These are phyloP conservation scores for Embiotoca jacksoni DNA, from an alignment of 2,113 vertebrate species.

Conservation along the genomic window DNA sequence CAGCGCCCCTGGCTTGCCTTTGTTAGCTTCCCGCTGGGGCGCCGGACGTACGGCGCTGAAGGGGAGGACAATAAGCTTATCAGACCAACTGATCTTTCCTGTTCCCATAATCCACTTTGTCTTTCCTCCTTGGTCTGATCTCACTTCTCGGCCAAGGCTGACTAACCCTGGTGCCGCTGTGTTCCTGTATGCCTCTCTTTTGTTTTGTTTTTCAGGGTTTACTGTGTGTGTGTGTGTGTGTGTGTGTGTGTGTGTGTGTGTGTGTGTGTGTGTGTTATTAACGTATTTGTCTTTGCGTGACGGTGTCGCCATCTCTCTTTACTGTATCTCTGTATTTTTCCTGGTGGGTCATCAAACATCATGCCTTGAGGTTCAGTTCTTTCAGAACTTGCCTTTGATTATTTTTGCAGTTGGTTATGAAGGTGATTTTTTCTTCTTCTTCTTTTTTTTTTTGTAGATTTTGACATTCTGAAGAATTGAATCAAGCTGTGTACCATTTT, in stretches of 20 bases:
- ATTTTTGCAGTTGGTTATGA: neutral
- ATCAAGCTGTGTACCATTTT: no score
- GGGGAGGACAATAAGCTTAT: constrained; percentile 54
- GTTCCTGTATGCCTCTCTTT: neutral
- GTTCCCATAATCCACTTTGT: constrained; percentile 66
- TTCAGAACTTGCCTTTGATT: neutral
- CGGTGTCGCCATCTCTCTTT: neutral
- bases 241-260: no score
- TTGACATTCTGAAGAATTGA: no score
- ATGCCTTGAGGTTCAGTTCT: neutral
- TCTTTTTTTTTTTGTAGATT: no score
- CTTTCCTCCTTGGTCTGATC: constrained; percentile 48
- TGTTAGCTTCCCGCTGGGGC: constrained; percentile 43
- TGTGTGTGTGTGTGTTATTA: neutral
- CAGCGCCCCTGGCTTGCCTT: constrained; percentile 47
- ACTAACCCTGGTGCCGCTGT: constrained; percentile 31
- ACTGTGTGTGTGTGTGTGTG: no score
- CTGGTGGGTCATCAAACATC: neutral
- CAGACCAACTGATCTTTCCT: constrained; percentile 56
- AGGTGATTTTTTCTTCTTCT: neutral
- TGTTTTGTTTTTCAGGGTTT: neutral
- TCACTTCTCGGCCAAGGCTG: constrained; percentile 28
- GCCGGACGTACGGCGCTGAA: constrained; percentile 19
- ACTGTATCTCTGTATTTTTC: neutral
- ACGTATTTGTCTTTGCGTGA: neutral